phyloP scores from a whole-genome alignment of 2,113 vertebrate species.

The Cyprinus carpio region DNA sequence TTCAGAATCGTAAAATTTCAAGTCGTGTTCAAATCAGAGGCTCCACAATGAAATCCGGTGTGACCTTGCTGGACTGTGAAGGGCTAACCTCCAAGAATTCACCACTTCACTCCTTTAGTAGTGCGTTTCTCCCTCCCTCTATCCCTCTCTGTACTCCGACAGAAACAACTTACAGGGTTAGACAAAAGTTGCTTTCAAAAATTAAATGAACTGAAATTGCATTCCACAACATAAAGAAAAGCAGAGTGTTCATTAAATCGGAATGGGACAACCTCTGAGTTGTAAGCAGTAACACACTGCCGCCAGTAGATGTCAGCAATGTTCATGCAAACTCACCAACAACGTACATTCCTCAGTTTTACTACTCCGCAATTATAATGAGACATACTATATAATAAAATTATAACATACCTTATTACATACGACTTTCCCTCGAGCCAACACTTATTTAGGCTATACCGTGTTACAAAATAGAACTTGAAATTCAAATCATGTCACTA shows the following conservation, averaged over 20 bases:
- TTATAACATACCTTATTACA: too few species aligned
- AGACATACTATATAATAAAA: too few species aligned
- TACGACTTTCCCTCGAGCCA: not conserved
- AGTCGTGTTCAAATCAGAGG: conserved; percentile 50
- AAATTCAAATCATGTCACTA: not conserved
- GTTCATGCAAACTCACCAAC: not conserved
- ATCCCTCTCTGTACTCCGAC: not conserved
- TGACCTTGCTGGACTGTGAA: conserved; percentile 67
- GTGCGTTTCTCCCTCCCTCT: not conserved
- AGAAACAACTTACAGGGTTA: not conserved
- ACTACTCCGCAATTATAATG: not conserved
- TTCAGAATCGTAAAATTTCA: conserved; percentile 65
- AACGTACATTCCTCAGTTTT: not conserved
- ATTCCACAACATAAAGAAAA: not conserved
- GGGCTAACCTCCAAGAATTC: conserved; percentile 9
- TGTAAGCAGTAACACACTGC: not conserved
- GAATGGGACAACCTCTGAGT: not conserved
- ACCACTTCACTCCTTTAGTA: not conserved
- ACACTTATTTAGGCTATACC: not conserved
- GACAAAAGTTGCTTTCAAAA: not conserved
- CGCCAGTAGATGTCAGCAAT: conserved; percentile 28
- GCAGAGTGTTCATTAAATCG: not conserved
- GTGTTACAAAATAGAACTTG: not conserved
- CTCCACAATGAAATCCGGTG: conserved; percentile 40
- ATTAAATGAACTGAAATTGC: not conserved